Percentiles rank a stretch among this genome's conserved stretches.
Conservation (phyloP, 2,113 vertebrate species). For the Lasiurus cinereus region DNA sequence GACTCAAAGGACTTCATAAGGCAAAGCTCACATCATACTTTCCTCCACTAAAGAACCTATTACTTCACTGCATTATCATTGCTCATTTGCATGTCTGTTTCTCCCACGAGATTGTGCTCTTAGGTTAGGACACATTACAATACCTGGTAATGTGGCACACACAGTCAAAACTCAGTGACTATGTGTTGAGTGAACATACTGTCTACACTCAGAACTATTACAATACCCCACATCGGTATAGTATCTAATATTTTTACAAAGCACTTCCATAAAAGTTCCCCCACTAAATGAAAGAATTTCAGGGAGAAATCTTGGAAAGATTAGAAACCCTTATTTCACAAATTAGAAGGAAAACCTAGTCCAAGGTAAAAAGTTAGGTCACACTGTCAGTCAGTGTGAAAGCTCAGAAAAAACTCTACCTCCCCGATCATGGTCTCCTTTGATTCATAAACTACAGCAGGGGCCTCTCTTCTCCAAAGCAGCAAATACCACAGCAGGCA, state of each 20-base stretch:
- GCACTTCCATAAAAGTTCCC: neutral
- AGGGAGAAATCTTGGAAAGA: conserved; percentile 33
- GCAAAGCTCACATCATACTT: neutral
- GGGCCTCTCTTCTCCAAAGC: neutral
- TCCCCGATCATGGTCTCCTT: neutral
- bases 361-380: neutral
- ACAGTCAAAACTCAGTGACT: neutral
- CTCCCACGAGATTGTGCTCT: neutral
- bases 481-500: neutral
- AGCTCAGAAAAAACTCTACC: neutral
- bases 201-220: neutral
- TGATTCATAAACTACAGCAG: neutral
- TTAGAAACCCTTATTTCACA: neutral
- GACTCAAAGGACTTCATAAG: neutral
- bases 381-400: neutral
- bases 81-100: neutral
- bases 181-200: neutral
- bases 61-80: no score
- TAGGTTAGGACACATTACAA: neutral
- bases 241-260: neutral
- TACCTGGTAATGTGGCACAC: neutral
- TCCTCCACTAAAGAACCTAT: neutral
- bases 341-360: conserved; percentile 10
- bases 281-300: conserved; percentile 31
- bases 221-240: neutral